Evolutionary conservation across 2,797 vertebrate species (phyloP), one percentile per base, ranked within the genome.

Genomic region (Galagoides demidoff): DNA sequence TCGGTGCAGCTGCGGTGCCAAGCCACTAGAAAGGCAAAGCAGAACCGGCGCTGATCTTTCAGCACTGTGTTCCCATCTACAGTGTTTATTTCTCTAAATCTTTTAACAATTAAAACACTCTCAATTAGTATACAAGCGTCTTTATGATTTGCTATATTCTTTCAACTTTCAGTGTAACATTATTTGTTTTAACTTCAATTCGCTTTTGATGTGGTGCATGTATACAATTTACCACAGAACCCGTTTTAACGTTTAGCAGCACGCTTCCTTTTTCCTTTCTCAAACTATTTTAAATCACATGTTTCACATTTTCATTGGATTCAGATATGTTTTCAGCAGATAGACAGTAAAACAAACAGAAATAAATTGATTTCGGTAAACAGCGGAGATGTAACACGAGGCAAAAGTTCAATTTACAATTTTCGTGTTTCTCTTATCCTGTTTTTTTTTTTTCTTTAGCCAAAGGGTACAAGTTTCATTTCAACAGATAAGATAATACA

Each of bases 61-160:
- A 96, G 94, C 93, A 45, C 95, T 79, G 86, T 77, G 84, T 97
- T 97, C 92, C 93, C 96, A 93, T 94, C 95, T 82, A 43, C 90
- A 85, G 6, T 97, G 97, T 97, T 98, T 97, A 97, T 94, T 96
- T 91, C 97, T 96, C 94, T 95, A 96, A 97, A 97, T 97, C 97
- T 98, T 98, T 97, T 97, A 93, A 96, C 97, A 97, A 98, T 98
- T 97, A 97, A 97, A 97, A 96, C 90, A 90, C 90, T 97, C 97
- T 96, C 97, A 94, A 96, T 97, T 98, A 97, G 97, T 96, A 98
- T 94, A 98, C 97, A 97, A 96, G 92, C 85, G 92, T 97, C 97
- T 96, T 27, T 96, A 82, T 79, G 94, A 95, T 89, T 92, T 85
- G 84, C 61, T 81, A 14, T 85, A 95, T 97, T 97, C 97, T 97